Conservation (phyloP, 2,888 invertebrate genomes). For the Leptura quadrifasciata region DNA sequence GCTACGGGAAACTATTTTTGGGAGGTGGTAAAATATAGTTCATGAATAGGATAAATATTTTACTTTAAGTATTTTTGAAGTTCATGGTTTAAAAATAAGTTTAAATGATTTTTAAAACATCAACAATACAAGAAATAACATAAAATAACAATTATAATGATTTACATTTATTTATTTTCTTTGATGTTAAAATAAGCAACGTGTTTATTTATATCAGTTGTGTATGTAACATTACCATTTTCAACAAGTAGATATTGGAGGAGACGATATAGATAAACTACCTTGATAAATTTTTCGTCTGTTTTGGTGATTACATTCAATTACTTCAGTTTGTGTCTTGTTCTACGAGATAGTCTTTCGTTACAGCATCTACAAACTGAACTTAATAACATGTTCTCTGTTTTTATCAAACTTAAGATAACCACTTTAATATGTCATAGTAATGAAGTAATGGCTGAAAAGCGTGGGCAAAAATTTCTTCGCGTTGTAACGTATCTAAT, state of each 20-base stretch:
- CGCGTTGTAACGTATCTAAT: neutral
- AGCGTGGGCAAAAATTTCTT: neutral
- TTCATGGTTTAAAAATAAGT: no score
- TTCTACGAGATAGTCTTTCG: neutral
- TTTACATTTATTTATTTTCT: no score
- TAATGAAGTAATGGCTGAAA: neutral
- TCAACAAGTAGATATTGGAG: neutral
- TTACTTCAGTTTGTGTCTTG: neutral
- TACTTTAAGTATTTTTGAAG: no score
- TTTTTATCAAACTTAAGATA: conserved; percentile 2
- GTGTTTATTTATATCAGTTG: neutral
- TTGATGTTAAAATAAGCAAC: no score
- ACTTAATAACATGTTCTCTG: conserved; percentile 1
- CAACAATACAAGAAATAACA: no score
- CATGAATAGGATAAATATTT: no score
- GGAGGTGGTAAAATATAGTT: no score
- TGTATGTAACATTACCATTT: neutral
- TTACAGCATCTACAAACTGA: neutral
- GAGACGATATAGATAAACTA: neutral
- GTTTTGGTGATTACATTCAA: neutral
- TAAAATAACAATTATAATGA: no score
- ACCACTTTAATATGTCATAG: conserved; percentile 3
- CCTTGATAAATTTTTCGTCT: neutral
- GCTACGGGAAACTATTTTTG: no score
- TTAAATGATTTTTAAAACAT: no score